Evolutionary conservation across 2,113 vertebrate species (phyloP), one percentile per base, ranked within the genome.

Genomic region (Rhea pennata): DNA sequence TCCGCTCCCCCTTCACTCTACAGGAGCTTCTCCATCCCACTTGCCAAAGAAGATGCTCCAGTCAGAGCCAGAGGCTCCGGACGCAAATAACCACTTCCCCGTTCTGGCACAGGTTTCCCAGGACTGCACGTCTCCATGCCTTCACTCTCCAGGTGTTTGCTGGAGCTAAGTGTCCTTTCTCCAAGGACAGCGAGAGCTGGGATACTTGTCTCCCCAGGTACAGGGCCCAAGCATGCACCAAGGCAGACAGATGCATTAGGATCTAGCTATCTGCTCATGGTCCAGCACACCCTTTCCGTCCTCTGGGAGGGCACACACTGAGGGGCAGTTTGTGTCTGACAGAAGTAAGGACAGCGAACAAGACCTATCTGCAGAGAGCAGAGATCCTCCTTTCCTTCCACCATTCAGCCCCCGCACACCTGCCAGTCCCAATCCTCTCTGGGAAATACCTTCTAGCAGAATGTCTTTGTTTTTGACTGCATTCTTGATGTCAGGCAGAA

Each of bases 111-210:
- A 2, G 1, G 0, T 19, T 54, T 59, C 62, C 70, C 12, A 71
- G 62, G 13, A 17, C 56, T 74, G 27, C 0, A 10, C 51, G 27
- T 2, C 11, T 2, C 44, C 10, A 0, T 26, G 44, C 76, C 48
- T 20, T 39, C 50, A 4, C 82, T 33, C 36, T 29, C 51, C 4
- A 0, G 46, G 40, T 1, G 1, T 14, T 40, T 9, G 15, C 67
- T 74, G 81, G 71, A 83, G 69, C 56, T 78, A 69, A 92, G 83
- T 46, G 23, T 51, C 31, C 76, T 62, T 62, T 44, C 3, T 7
- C 39, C 65, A 21, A 16, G 44, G 11, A 10, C 0, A 39, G 19
- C 7, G 12, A 0, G 0, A 85, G 48, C 74, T 66, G 33, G 72
- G 58, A 44, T 65, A 53, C 58, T 82, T 14, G 4, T 13, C 14